Conservation (phyloP, 1,140 invertebrate genomes). For the Drosophila nigromelanica region DNA sequence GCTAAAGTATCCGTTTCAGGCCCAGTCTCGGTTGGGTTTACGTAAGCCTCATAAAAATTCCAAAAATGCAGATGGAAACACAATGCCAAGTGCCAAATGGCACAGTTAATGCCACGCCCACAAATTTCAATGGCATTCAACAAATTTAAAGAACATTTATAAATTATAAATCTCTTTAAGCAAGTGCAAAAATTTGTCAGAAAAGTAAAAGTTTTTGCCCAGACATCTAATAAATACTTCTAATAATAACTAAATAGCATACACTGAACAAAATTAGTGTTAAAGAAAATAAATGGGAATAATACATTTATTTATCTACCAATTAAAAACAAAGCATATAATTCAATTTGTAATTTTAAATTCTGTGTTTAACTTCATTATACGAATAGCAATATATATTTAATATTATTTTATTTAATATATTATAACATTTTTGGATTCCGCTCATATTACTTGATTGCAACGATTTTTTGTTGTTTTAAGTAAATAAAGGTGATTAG, state of each 20-base stretch:
- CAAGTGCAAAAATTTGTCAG: slow-evolving; percentile 1
- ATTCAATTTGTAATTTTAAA: background rate
- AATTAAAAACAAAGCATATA: too few relatives aligned
- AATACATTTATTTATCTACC: too few relatives aligned
- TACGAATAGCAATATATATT: too few relatives aligned
- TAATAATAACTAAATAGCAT: too few relatives aligned
- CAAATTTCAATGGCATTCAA: background rate
- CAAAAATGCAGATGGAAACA: slow-evolving; percentile 36
- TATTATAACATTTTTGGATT: background rate
- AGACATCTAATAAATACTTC: background rate
- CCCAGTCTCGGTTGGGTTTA: slow-evolving; percentile 19
- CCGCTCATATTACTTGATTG: too few relatives aligned
- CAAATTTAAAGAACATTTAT: background rate
- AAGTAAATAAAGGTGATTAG: too few relatives aligned
- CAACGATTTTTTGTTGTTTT: too few relatives aligned
- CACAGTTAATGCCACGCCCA: slow-evolving; percentile 23
- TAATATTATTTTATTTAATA: slow-evolving; percentile 85
- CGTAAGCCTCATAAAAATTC: slow-evolving; percentile 40
- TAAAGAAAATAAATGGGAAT: background rate
- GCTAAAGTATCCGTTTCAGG: background rate
- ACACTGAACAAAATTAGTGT: background rate
- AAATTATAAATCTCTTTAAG: background rate
- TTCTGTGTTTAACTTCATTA: background rate
- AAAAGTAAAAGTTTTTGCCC: slow-evolving; percentile 25
- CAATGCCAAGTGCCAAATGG: slow-evolving; percentile 32